phyloP scores from a whole-genome alignment of 2,113 vertebrate genomes.

The Albula goreensis region DNA sequence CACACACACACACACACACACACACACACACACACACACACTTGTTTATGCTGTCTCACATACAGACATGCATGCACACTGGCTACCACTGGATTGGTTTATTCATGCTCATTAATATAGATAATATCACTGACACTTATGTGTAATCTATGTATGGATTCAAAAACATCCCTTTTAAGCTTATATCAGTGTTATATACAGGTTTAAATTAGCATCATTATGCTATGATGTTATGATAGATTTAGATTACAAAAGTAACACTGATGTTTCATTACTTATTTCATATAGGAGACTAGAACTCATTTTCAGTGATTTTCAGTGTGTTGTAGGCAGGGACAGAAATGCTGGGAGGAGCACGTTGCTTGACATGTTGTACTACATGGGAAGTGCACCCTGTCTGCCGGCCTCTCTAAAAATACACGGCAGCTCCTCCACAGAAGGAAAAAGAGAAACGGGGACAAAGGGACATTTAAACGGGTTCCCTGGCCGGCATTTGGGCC shows the following conservation, averaged over 20 bases:
- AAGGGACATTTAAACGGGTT: slow-evolving; percentile 17
- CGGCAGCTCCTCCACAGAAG: neutral
- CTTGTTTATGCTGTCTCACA: too few species aligned
- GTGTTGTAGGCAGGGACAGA: neutral
- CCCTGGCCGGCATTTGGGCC: neutral
- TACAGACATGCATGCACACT: too few species aligned
- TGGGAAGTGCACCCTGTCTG: neutral
- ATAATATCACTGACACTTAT: neutral
- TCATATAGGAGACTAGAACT: neutral
- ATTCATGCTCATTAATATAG: neutral
- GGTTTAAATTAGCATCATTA: too few species aligned
- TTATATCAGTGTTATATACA: too few species aligned
- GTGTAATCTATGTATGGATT: too few species aligned
- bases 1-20: too few species aligned
- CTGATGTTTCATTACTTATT: neutral
- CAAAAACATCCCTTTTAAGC: too few species aligned
- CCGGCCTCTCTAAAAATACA: neutral
- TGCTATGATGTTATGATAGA: too few species aligned
- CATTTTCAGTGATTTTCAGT: neutral
- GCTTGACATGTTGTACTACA: slow-evolving; percentile 22
- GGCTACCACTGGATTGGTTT: too few species aligned
- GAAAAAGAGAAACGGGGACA: slow-evolving; percentile 13
- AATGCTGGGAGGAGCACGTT: slow-evolving; percentile 11
- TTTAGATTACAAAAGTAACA: too few species aligned
- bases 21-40: too few species aligned